Conservation (phyloP, 2,113 vertebrate genomes). For the Semnornis frantzii region DNA sequence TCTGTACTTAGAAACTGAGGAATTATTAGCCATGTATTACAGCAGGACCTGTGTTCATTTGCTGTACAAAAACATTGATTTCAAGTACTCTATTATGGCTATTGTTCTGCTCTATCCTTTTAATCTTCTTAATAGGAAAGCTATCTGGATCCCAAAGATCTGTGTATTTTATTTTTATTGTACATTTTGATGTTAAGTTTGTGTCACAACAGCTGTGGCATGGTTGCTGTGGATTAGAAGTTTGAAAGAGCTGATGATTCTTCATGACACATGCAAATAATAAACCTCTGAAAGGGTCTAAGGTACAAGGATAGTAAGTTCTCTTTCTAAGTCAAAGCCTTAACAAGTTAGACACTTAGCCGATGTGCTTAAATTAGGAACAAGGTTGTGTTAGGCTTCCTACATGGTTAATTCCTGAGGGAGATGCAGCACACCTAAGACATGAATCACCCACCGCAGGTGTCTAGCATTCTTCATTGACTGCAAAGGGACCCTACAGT, state of each 20-base stretch:
- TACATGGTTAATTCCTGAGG: background rate
- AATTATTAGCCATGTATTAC: background rate
- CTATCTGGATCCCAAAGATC: background rate
- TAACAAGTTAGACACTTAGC: background rate
- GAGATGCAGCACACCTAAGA: background rate
- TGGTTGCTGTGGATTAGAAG: background rate
- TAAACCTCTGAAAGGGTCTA: background rate
- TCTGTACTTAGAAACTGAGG: background rate
- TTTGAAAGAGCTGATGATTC: background rate
- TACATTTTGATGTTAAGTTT: background rate
- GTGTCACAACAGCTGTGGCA: background rate
- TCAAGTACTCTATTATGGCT: background rate
- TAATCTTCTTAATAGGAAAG: background rate
- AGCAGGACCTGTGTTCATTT: background rate
- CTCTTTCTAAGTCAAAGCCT: background rate
- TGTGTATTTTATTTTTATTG: background rate
- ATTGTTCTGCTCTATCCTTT: background rate
- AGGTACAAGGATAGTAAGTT: background rate
- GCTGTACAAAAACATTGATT: background rate
- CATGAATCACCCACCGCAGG: slow-evolving; percentile 9
- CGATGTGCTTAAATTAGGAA: slow-evolving; percentile 32
- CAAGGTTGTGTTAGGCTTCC: slow-evolving; percentile 8
- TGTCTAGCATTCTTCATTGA: background rate
- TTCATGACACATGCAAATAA: background rate
- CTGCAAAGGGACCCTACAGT: background rate